Base-by-base conservation (phyloP, 2,113 vertebrate genomes). In the Alethe diademata region DNA sequence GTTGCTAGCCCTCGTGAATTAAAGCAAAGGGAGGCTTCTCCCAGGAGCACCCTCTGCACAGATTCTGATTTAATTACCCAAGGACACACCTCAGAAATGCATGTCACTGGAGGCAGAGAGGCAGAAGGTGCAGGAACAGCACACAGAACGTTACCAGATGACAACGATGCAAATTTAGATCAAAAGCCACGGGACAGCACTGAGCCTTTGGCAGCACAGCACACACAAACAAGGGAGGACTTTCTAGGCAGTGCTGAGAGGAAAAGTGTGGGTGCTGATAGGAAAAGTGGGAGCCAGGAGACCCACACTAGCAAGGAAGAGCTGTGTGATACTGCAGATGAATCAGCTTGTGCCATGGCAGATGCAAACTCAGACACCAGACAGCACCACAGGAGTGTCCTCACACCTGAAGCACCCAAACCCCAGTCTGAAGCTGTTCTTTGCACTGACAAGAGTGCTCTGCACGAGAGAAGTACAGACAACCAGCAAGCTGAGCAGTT, bases 1-100 rank as follows among this genome's bases (percentile, higher is more conserved):
- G 86, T 56, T 84, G 43, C 73, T 67, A 36, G 76, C 65, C 86
- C 43, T 96, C 47, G 58, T 64, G 84, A 97, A 73, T 71, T 95
- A 97, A 96, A 96, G 79, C 97, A 97, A 95, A 96, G 88, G 95
- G 97, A 98, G 96, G 93, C 89, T 88, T 97, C 95, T 91, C 96
- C 97, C 93, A 96, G 94, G 78, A 90, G 98, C 94, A 82, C 60
- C 90, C 73, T 97, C 47, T 88, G 75, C 93, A 88, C 66, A 92
- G 95, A 86, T 86, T 79, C 90, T 88, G 86, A 93, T 93, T 72
- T 95, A 88, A 94, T 87, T 92, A 90, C 58, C 78, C 91, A 97
- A 96, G 96, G 92, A 76, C 94, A 97, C 87, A 90, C 33, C 54
- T 88, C 12, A 0, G 93, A 86, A 88, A 61, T 78, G 56, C 35